Evolutionary conservation across 2,888 invertebrate species (phyloP), one percentile per base, ranked within the genome.

Genomic region (Crematogaster levior): DNA sequence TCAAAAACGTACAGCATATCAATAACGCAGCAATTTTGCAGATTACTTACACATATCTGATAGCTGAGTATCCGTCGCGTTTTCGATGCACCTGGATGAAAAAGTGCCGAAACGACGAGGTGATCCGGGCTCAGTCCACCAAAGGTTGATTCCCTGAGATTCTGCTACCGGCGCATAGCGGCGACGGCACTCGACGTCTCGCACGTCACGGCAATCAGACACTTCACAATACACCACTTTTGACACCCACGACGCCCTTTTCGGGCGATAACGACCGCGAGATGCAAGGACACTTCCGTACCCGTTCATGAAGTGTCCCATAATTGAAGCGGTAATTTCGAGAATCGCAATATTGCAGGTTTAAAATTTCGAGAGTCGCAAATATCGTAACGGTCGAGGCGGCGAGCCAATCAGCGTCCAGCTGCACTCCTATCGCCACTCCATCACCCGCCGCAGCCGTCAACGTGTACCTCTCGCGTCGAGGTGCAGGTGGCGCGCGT

Each of bases 321-420:
- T n/a, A 24, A 63, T 3, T 18, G 7, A 40, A 37, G 6, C 4
- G 3, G 18, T 1, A 27, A 4, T 18, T 46, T 66, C 65, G 65
- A 65, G 43, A 43, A 43, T 65, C 46, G 27, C 65, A 65, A 43
- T 65, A 24, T 24, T 43, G 43, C 40, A 24, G 24, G 43, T 37
- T 65, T 18, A 24, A 66, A 66, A 46, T 7, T 27, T 65, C 43
- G 43, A 65, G 18, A 40, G 15, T 63, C 43, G 65, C 5, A 63
- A 1, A 27, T 24, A 43, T 43, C 21, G 24, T 1, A 12, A 51
- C 3, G 4, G 15, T 3, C 43, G 65, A 65, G 6, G n/a, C 27
- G 6, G 10, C 27, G 65, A 66, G 27, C 63, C 43, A 65, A 65
- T 65, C 43, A 3, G 24, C 61, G 40, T 5, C 5, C 58, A 7